These are phyloP conservation scores for Aurelia aurita DNA, from an alignment of 30 jellyfish, hydroid and myxozoan genomes.

Conservation along the genomic window DNA sequence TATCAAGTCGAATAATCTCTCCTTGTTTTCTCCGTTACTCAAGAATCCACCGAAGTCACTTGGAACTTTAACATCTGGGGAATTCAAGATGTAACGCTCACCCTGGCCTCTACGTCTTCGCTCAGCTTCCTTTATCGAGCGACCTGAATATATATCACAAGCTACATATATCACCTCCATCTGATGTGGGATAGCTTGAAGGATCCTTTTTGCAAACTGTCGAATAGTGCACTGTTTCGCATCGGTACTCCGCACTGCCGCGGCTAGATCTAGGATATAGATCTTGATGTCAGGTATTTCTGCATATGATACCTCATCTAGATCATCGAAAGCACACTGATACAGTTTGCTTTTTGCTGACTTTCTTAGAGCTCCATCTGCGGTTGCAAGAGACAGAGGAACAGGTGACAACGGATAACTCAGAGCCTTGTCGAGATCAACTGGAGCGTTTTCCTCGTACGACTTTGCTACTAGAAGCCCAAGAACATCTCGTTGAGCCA, in stretches of 20 bases:
- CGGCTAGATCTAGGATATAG: slow-evolving; percentile 7
- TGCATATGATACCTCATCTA: neutral
- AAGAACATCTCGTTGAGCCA: slow-evolving; percentile 39
- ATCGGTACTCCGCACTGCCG: neutral
- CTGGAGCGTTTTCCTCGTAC: slow-evolving; percentile 14
- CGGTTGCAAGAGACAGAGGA: neutral
- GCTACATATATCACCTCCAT: neutral
- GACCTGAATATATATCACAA: slow-evolving; percentile 15
- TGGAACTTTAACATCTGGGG: slow-evolving; percentile 33
- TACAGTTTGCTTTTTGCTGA: slow-evolving; percentile 25
- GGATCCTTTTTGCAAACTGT: slow-evolving; percentile 12
- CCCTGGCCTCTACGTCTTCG: slow-evolving; percentile 16
- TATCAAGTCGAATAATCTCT: slow-evolving; percentile 14
- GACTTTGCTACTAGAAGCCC: slow-evolving; percentile 27
- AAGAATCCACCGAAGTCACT: neutral
- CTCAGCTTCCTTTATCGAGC: slow-evolving; percentile 1
- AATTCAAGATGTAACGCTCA: slow-evolving; percentile 22
- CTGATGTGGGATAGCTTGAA: neutral
- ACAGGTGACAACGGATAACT: slow-evolving; percentile 40
- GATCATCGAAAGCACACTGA: neutral
- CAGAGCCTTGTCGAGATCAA: slow-evolving; percentile 39
- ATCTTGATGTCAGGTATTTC: neutral
- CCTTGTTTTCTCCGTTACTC: slow-evolving; percentile 32
- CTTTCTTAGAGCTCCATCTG: neutral
- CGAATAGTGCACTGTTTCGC: slow-evolving; percentile 11